These are phyloP conservation scores for Patella vulgata DNA, from an alignment of 1,140 invertebrate genomes.

Conservation along the genomic window DNA sequence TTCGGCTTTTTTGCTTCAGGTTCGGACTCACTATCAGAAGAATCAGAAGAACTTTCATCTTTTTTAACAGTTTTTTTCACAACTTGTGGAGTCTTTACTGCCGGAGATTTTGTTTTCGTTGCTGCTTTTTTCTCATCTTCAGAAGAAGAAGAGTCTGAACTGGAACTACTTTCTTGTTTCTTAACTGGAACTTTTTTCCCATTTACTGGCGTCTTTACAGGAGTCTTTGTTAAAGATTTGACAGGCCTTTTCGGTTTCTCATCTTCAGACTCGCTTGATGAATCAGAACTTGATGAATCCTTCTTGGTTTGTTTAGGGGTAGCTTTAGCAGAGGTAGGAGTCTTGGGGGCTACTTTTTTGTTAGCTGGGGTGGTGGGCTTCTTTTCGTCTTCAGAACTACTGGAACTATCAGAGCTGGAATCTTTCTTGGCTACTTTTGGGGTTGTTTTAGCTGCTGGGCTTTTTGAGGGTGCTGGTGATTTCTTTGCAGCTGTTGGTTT, in stretches of 20 bases:
- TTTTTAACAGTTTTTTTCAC: constrained; percentile 12
- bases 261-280: constrained; percentile 18
- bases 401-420: neutral
- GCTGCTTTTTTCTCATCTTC: constrained; percentile 47
- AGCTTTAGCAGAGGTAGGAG: constrained; percentile 7
- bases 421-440: neutral
- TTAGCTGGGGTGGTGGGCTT: constrained; percentile 11
- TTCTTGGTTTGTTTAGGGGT: neutral
- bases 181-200: neutral
- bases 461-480: neutral
- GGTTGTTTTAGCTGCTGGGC: neutral
- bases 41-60: constrained; percentile 17
- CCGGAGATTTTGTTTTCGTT: constrained; percentile 10
- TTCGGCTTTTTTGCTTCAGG: constrained; percentile 14
- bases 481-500: constrained; percentile 12
- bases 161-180: constrained; percentile 27
- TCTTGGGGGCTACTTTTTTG: constrained; percentile 12
- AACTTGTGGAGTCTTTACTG: constrained; percentile 14
- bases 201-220: neutral
- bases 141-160: constrained; percentile 24
- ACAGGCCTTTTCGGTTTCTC: constrained; percentile 10
- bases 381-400: neutral
- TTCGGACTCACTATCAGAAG: constrained; percentile 31
- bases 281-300: constrained; percentile 9
- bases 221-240: constrained; percentile 6